Conservation (phyloP, 2,888 invertebrate genomes). For the Quadroppia sp. region DNA sequence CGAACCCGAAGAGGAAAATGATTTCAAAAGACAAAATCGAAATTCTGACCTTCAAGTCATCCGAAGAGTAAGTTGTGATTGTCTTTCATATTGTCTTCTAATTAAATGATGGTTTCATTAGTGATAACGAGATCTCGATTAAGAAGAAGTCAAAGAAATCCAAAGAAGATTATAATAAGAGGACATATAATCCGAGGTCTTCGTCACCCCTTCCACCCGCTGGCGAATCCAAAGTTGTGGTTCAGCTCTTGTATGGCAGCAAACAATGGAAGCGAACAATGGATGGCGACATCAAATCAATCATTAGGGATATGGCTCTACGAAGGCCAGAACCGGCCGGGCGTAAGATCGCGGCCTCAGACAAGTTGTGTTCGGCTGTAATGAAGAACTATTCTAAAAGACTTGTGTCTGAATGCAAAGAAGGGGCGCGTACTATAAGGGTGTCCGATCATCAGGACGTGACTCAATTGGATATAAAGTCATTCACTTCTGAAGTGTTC, state of each 20-base stretch:
- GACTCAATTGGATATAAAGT: slow-evolving; percentile 29
- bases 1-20: not conserved
- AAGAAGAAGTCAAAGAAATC: not conserved
- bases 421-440: slow-evolving; percentile 18
- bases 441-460: slow-evolving; percentile 19
- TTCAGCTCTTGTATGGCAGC: slow-evolving; percentile 27
- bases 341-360: slow-evolving; percentile 16
- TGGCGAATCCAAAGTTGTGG: slow-evolving; percentile 27
- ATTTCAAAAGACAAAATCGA: not conserved
- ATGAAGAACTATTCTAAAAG: slow-evolving; percentile 23
- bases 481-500: slow-evolving; percentile 26
- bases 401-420: slow-evolving; percentile 24
- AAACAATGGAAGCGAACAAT: slow-evolving; percentile 36
- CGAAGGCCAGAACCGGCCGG: slow-evolving; percentile 18
- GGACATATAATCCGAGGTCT: slow-evolving; percentile 23
- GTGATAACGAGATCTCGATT: not conserved
- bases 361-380: slow-evolving; percentile 23
- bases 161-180: not conserved
- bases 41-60: not conserved
- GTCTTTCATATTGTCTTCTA: not conserved
- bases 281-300: slow-evolving; percentile 34
- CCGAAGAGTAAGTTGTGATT: slow-evolving; percentile 1
- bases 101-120: not conserved
- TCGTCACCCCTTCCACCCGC: slow-evolving; percentile 23
- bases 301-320: slow-evolving; percentile 30